Base-by-base conservation (phyloP, 2,888 invertebrate genomes). In the Dioctria rufipes region DNA sequence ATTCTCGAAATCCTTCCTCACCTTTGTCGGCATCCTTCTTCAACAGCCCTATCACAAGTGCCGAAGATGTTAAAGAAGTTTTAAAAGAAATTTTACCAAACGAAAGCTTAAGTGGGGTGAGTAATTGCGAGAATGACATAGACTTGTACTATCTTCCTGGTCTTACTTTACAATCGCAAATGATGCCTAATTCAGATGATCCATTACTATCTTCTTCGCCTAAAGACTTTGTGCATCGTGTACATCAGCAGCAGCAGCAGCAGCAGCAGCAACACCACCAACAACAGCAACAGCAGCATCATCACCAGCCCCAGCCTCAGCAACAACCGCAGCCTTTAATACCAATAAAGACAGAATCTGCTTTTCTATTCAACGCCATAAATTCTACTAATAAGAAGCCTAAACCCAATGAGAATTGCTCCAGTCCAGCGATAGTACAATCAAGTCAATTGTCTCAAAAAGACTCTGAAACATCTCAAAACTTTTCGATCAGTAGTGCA, bases 161-260 rank as follows among this genome's bases (percentile, higher is more conserved):
- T 0, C 73, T 89, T n/a, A 91, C 92, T 0, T 89, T 95, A 6
- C 94, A 95, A 83, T 94, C 94, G 4, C 94, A 95, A 85, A 96
- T 96, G 92, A 94, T 96, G 94, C 93, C 95, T 9, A 96, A 96
- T 86, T 95, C 95, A 0, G 96, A 96, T 85, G 96, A 96, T 87
- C 96, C 96, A 0, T 88, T 96, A 3, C 88, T 96, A 25, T 96
- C 96, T 0, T 95, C 95, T 81, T 95, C 94, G 84, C 95, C 96
- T 0, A 93, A 95, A 82, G 95, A 96, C 86, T 95, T 95, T 86
- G 91, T 87, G 0, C 87, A 87, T 65, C 86, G 86, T 46, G 79
- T 83, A 43, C 82, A 84, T 46, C 71, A 51, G 54, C 80, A 79
- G 11, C 75, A 66, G 37, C 67, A 54, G 49, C 75, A 75, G 4